Evolutionary conservation across 1,140 invertebrate genomes (phyloP).

Genomic region (Drosophila miranda): DNA sequence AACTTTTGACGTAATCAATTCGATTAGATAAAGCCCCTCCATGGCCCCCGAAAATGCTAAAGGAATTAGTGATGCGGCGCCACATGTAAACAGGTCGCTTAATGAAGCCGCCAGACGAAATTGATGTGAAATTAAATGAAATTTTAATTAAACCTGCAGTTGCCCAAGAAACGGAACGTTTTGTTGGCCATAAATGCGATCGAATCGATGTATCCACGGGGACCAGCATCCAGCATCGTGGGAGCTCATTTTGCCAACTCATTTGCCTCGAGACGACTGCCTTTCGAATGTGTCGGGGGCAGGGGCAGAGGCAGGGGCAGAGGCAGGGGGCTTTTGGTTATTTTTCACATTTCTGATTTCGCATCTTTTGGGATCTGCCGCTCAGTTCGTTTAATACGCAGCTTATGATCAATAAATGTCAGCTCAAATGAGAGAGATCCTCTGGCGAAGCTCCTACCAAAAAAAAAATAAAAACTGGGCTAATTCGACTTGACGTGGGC

Average conservation of each 20-base stretch:
- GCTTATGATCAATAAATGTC: constrained; percentile 81
- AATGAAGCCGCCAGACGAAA: constrained; percentile 33
- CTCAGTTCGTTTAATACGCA: constrained; percentile 70
- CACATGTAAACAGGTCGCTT: constrained; percentile 22
- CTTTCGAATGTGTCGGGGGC: constrained; percentile 16
- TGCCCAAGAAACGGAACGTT: constrained; percentile 35
- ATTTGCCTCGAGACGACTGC: constrained; percentile 22
- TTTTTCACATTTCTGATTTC: constrained; percentile 56
- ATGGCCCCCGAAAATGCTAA: constrained; percentile 44
- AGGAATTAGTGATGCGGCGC: constrained; percentile 63
- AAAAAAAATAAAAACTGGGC: constrained; percentile 55
- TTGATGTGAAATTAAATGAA: constrained; percentile 56
- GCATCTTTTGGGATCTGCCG: constrained; percentile 3
- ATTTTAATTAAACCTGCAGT: constrained; percentile 55
- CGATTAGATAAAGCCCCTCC: constrained; percentile 67
- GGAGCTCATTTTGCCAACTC: constrained; percentile 67
- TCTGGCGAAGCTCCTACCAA: constrained; percentile 14
- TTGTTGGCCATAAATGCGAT: constrained; percentile 40
- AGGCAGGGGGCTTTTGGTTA: constrained; percentile 6
- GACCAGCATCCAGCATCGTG: constrained; percentile 42
- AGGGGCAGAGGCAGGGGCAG: too few species aligned
- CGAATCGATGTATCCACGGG: constrained; percentile 15
- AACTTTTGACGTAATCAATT: constrained; percentile 74
- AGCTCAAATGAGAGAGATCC: constrained; percentile 48
- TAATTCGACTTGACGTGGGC: constrained; percentile 45